Evolutionary conservation across 2,888 invertebrate species (phyloP), one percentile per base, ranked within the genome.

Genomic region (Oscheius myriophilus): DNA sequence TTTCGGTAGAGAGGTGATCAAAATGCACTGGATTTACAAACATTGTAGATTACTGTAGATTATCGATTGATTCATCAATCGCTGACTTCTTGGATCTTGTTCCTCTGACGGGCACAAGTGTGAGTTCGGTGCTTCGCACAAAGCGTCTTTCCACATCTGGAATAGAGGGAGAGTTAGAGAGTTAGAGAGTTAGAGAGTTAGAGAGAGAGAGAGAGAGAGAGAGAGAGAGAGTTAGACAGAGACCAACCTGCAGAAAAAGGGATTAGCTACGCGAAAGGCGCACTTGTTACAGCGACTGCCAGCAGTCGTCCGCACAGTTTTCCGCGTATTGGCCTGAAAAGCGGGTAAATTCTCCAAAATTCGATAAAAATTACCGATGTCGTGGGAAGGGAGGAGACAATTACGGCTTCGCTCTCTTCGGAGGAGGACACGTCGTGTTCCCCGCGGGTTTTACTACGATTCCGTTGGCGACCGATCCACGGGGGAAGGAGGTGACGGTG

Each of bases 81-180:
- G 18, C 72, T 72, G 45, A 72, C 65, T 49, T 72, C 63, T 33
- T 71, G 71, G 46, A 33, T 33, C 33, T 33, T 33, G 33, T 33
- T 21, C 33, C 59, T 16, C 23, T 51, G 49, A 39, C 69, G 64
- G 9, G 64, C 52, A 57, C 75, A 75, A 2, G 61, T 33, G 18
- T 61, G 61, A 14, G 49, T 33, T 1, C 49, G 70, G 57, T 76
- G 76, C 33, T 71, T 71, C 12, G 63, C 46, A 49, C 73, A 76
- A 14, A 73, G 51, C 18, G 71, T 64, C 43, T 72, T 75, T 33
- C 72, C 76, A 51, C 72, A 77, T 64, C 73, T 73, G 53, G 33
- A 71, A n/a, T 1, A 12, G 39, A 16, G 23, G 23, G 14, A n/a
- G n/a, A 26, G 23, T 54, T 49, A 18, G 33, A 43, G 14, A 33